phyloP scores from a whole-genome alignment of 2,113 vertebrate species.

The Bubo blakistoni region DNA sequence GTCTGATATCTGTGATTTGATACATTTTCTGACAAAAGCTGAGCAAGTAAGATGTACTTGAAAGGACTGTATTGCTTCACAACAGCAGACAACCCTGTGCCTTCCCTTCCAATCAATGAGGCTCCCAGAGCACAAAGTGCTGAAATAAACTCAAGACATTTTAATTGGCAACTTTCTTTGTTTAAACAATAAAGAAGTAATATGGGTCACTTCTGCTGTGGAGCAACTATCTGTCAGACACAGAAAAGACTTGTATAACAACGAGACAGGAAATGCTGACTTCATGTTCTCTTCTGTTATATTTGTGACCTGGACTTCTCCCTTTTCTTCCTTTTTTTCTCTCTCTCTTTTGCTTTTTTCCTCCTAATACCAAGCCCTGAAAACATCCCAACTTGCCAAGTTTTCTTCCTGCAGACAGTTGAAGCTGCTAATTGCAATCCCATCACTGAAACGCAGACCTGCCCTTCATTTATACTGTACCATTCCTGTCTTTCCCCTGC shows the following conservation, averaged over 20 bases:
- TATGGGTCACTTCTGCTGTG: slow-evolving; percentile 13
- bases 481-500: background rate
- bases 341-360: background rate
- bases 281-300: background rate
- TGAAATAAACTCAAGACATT: slow-evolving; percentile 11
- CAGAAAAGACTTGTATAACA: background rate
- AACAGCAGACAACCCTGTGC: background rate
- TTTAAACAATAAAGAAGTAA: slow-evolving; percentile 35
- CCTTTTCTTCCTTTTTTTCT: background rate
- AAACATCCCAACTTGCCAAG: background rate
- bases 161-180: background rate
- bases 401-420: background rate
- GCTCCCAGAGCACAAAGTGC: background rate
- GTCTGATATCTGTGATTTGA: background rate
- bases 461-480: background rate
- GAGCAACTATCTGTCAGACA: slow-evolving; percentile 1
- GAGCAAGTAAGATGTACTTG: background rate
- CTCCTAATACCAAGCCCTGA: background rate
- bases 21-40: background rate
- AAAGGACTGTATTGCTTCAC: background rate
- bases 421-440: background rate
- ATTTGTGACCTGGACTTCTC: background rate
- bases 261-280: background rate
- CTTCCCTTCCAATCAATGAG: background rate
- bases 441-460: background rate